These are phyloP conservation scores for Sinelater perroti DNA, from an alignment of 2,888 invertebrate species.

Conservation along the genomic window DNA sequence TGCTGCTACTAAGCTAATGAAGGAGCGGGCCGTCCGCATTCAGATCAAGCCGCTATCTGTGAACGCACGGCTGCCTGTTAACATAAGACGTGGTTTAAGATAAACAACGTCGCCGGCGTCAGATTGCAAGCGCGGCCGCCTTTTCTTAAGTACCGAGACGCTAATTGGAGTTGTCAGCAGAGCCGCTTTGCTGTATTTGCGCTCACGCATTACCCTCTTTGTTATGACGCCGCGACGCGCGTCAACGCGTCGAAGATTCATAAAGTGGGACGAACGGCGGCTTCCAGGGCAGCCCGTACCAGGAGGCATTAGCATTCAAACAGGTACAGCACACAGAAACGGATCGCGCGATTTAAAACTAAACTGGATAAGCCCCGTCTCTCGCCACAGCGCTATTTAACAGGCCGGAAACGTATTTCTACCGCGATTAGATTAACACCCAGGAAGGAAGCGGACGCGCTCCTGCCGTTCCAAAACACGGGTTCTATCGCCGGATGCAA, in stretches of 20 bases:
- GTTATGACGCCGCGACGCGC: conserved; percentile 14
- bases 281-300: conserved; percentile 4
- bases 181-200: conserved; percentile 12
- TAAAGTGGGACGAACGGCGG: conserved; percentile 3
- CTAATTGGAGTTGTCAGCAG: conserved; percentile 35
- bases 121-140: conserved; percentile 33
- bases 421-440: conserved; percentile 16
- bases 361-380: conserved; percentile 4
- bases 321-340: conserved; percentile 11
- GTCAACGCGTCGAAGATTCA: conserved; percentile 23
- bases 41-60: conserved; percentile 40
- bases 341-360: conserved; percentile 8
- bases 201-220: conserved; percentile 22
- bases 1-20: conserved; percentile 40
- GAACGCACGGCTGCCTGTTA: conserved; percentile 40
- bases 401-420: conserved; percentile 11
- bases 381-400: not conserved
- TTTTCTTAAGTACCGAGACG: conserved; percentile 35
- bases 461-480: not conserved
- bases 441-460: conserved; percentile 1
- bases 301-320: conserved; percentile 17
- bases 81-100: conserved; percentile 41
- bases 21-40: conserved; percentile 39
- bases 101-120: conserved; percentile 37
- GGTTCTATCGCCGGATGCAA: not conserved